Conservation (phyloP, 1,140 invertebrate species). For the Musca vetustissima region DNA sequence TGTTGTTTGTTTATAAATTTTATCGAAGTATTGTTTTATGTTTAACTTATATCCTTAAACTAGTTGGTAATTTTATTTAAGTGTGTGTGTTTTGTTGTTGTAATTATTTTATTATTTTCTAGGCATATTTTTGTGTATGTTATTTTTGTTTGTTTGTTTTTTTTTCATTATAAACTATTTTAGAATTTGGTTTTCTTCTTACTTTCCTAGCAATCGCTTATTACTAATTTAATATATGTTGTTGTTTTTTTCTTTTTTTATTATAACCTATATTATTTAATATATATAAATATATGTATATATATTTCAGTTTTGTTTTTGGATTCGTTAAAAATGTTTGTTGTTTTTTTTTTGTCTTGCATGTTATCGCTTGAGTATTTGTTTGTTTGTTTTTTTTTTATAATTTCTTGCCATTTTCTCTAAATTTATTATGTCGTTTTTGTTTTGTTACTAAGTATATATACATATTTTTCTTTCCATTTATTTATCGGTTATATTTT, state of each 20-base stretch:
- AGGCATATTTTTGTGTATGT: background rate
- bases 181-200: constrained; percentile 20
- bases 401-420: too few species aligned
- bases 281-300: constrained; percentile 1
- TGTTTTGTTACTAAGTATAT: too few species aligned
- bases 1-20: too few species aligned
- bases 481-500: too few species aligned
- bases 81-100: background rate
- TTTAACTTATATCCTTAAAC: too few species aligned
- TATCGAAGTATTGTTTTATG: too few species aligned
- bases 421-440: too few species aligned
- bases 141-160: background rate
- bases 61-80: background rate
- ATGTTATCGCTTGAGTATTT: too few species aligned
- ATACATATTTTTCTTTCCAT: too few species aligned
- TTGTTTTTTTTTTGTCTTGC: background rate
- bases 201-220: background rate
- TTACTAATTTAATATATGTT: constrained; percentile 25
- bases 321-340: constrained; percentile 2
- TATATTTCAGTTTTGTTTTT: background rate
- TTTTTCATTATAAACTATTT: constrained; percentile 24
- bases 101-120: constrained; percentile 1
- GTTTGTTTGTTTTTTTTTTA: too few species aligned
- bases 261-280: constrained; percentile 4
- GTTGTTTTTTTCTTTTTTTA: background rate